Conservation (phyloP, 30 jellyfish, hydroid and myxozoan genomes). For the Clytia hemisphaerica region DNA sequence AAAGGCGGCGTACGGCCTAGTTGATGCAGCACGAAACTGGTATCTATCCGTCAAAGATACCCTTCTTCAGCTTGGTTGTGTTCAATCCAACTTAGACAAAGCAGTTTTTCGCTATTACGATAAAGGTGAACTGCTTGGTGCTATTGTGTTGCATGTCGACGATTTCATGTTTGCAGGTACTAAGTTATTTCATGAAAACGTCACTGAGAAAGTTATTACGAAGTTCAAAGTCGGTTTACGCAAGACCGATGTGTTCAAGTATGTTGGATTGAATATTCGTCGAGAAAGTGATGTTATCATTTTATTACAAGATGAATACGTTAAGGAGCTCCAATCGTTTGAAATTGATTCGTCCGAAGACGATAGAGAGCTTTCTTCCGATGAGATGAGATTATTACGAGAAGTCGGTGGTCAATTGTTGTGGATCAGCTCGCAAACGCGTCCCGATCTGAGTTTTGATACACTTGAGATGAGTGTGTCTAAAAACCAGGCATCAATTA, state of each 20-base stretch:
- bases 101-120: slow-evolving; percentile 10
- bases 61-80: slow-evolving; percentile 1
- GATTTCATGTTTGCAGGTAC: too few species aligned
- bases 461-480: slow-evolving; percentile 2
- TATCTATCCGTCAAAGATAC: neutral
- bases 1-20: slow-evolving; percentile 18
- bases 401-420: neutral
- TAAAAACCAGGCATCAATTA: neutral
- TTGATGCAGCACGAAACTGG: slow-evolving; percentile 23
- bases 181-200: too few species aligned
- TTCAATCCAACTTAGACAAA: slow-evolving; percentile 10
- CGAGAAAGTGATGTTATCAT: neutral
- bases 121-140: neutral
- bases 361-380: neutral
- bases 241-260: neutral
- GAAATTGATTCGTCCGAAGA: neutral
- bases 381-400: neutral
- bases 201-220: too few species aligned
- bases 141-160: too few species aligned
- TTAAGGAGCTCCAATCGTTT: neutral
- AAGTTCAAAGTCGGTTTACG: neutral
- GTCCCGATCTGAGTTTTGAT: slow-evolving; percentile 21
- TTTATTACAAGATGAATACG: neutral
- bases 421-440: slow-evolving; percentile 30
- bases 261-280: neutral